These are phyloP conservation scores for Gymnogyps californianus DNA, from an alignment of 2,113 vertebrate genomes.

Conservation along the genomic window DNA sequence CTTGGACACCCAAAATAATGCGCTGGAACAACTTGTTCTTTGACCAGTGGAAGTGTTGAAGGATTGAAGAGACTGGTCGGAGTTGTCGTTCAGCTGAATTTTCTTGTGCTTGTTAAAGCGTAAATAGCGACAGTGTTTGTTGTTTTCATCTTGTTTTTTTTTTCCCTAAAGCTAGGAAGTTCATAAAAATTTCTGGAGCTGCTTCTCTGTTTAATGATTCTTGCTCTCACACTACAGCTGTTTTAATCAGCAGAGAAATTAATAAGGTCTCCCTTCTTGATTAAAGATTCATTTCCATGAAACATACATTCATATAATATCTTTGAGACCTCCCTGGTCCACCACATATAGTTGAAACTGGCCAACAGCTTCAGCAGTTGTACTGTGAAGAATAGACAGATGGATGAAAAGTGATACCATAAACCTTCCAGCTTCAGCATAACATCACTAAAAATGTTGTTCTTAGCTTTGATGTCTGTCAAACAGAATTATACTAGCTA, in stretches of 20 bases:
- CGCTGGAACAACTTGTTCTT: neutral
- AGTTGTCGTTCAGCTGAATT: neutral
- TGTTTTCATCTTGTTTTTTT: neutral
- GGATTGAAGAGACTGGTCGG: neutral
- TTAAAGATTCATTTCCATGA: neutral
- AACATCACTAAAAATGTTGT: neutral
- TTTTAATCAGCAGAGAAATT: neutral
- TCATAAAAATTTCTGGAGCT: neutral
- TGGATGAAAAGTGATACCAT: neutral
- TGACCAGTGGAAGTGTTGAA: neutral
- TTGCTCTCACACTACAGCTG: neutral
- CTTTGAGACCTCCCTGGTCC: neutral
- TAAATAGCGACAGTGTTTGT: neutral
- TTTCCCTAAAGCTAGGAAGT: neutral
- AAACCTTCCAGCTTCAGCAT: neutral
- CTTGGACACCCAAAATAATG: neutral
- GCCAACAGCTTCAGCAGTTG: neutral
- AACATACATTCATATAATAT: neutral
- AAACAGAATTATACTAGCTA: neutral
- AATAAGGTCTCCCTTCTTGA: neutral
- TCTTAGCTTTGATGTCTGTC: neutral
- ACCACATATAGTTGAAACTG: neutral
- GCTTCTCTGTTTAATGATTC: neutral
- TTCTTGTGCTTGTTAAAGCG: neutral
- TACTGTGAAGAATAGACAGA: neutral